Conservation (phyloP, 2,797 vertebrate species). For the Capromys pilorides region DNA sequence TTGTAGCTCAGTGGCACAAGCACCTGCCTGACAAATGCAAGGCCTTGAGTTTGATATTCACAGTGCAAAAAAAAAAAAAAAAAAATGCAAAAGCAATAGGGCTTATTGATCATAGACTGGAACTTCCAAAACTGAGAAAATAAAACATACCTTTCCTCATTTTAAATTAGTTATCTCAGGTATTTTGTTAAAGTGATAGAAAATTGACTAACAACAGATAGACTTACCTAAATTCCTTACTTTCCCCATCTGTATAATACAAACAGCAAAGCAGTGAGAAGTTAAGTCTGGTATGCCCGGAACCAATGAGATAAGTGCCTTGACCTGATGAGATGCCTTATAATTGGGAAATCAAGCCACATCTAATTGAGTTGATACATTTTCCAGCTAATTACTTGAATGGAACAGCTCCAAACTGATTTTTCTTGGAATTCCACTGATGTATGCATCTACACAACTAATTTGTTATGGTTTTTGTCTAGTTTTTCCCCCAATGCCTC, state of each 20-base stretch:
- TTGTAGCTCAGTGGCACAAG: too few relatives aligned
- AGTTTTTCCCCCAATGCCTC: too few relatives aligned
- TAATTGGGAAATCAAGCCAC: neutral
- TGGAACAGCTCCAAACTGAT: neutral
- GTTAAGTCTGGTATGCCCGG: neutral
- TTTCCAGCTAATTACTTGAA: conserved; percentile 22
- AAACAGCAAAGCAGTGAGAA: conserved; percentile 10
- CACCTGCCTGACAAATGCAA: too few relatives aligned
- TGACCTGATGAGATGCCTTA: neutral
- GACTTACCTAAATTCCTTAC: neutral
- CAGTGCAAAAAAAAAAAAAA: too few relatives aligned
- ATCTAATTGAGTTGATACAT: neutral
- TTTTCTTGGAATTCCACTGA: neutral
- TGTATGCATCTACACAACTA: neutral
- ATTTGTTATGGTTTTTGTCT: too few relatives aligned
- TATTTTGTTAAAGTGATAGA: neutral
- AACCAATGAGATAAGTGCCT: neutral
- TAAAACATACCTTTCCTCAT: neutral
- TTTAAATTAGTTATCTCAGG: too few relatives aligned
- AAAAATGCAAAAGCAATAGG: too few relatives aligned
- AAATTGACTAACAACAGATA: neutral
- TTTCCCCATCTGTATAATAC: neutral
- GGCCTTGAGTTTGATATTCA: too few relatives aligned
- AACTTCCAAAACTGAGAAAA: neutral
- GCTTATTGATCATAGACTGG: neutral